phyloP scores from a whole-genome alignment of 1,140 invertebrate genomes.

The Anastatus disparis region DNA sequence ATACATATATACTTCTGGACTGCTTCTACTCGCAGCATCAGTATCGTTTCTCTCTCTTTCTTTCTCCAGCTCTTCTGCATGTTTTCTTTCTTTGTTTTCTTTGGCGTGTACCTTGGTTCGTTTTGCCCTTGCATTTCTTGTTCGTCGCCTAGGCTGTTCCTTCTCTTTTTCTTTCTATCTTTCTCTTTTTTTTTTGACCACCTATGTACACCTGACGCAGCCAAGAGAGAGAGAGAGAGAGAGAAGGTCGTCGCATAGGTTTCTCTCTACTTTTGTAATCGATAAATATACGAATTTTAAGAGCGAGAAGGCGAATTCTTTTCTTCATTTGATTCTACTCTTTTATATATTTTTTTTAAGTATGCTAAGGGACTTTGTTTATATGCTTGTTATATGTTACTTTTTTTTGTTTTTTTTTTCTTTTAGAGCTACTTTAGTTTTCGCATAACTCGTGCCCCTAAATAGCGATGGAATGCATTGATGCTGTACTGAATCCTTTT shows the following conservation, averaged over 20 bases:
- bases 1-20: not conserved
- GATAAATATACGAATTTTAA: constrained; percentile 35
- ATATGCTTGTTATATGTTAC: not conserved
- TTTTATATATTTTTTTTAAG: too few species aligned
- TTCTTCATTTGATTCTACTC: not conserved
- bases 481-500: too few species aligned
- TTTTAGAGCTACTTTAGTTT: not conserved
- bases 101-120: constrained; percentile 19
- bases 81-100: constrained; percentile 1
- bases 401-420: not conserved
- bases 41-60: not conserved
- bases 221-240: not conserved
- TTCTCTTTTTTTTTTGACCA: not conserved
- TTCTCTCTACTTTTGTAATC: constrained; percentile 11
- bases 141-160: not conserved
- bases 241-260: not conserved
- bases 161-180: not conserved
- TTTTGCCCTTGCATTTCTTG: constrained; percentile 22
- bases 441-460: constrained; percentile 12
- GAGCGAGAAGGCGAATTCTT: constrained; percentile 8
- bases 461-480: constrained; percentile 8
- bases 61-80: not conserved
- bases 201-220: constrained; percentile 30
- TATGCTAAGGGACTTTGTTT: too few species aligned
- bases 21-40: not conserved